Evolutionary conservation across 1,140 invertebrate genomes (phyloP).

Genomic region (Rhopalosiphum padi): DNA sequence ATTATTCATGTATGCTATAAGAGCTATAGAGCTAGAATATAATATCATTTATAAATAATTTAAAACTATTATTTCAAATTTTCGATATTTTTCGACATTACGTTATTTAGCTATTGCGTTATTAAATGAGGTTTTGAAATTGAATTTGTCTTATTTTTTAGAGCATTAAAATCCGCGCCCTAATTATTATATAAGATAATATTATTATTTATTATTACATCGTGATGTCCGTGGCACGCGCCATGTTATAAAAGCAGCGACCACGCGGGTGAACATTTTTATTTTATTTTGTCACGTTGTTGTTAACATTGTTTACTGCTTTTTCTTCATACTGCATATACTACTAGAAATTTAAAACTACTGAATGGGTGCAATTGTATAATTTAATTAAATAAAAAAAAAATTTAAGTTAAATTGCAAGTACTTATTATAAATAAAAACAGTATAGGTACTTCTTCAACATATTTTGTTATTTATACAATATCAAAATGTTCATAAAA

Average conservation of each 20-base stretch:
- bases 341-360: no score
- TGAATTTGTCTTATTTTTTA: neutral
- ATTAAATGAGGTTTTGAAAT: neutral
- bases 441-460: neutral
- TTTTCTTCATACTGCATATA: neutral
- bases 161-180: neutral
- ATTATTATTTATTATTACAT: constrained; percentile 9
- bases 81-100: neutral
- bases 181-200: neutral
- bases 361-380: no score
- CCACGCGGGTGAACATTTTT: neutral
- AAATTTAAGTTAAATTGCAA: neutral
- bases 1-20: no score
- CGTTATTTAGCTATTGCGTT: neutral
- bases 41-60: no score
- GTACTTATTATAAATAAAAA: neutral
- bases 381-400: no score
- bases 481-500: neutral
- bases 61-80: neutral
- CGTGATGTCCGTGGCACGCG: neutral
- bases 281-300: neutral
- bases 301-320: neutral
- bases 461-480: no score
- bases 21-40: no score
- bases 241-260: neutral